Conservation (phyloP, 2,797 vertebrate species). For the Kryptopterus vitreolus region DNA sequence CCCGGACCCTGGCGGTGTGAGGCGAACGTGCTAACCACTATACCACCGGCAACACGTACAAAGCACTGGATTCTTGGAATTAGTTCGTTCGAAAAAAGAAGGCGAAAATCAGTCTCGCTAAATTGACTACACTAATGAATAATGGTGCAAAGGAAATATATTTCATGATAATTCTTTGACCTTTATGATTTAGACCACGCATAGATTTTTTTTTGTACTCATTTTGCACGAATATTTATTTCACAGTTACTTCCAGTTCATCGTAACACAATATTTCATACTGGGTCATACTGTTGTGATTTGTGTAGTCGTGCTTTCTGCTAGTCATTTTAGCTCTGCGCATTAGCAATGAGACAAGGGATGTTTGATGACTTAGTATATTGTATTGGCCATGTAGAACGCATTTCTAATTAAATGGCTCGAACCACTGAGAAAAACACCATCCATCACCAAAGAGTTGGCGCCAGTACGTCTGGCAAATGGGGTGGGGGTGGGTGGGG, state of each 20-base stretch:
- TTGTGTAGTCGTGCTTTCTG: neutral
- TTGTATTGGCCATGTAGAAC: slow-evolving; percentile 20
- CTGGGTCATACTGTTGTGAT: slow-evolving; percentile 1
- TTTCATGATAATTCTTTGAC: neutral
- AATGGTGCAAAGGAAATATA: neutral
- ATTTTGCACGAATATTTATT: neutral
- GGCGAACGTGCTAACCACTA: too few relatives aligned
- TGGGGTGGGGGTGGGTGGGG: too few relatives aligned
- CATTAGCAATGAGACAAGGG: neutral
- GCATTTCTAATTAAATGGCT: slow-evolving; percentile 28
- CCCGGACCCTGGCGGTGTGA: too few relatives aligned
- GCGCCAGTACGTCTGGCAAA: slow-evolving; percentile 10
- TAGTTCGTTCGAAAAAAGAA: too few relatives aligned
- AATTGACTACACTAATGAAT: too few relatives aligned
- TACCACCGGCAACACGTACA: too few relatives aligned
- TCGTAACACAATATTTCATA: neutral
- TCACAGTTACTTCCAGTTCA: neutral
- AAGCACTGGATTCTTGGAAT: too few relatives aligned
- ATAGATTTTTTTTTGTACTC: neutral
- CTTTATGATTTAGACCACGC: neutral
- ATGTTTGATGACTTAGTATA: slow-evolving; percentile 20
- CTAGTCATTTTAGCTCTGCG: neutral
- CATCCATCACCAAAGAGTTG: slow-evolving; percentile 29
- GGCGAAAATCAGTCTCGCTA: too few relatives aligned
- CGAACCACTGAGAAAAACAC: slow-evolving; percentile 14